phyloP scores from a whole-genome alignment of 2,888 invertebrate species.

The Drosophila sordidapex region DNA sequence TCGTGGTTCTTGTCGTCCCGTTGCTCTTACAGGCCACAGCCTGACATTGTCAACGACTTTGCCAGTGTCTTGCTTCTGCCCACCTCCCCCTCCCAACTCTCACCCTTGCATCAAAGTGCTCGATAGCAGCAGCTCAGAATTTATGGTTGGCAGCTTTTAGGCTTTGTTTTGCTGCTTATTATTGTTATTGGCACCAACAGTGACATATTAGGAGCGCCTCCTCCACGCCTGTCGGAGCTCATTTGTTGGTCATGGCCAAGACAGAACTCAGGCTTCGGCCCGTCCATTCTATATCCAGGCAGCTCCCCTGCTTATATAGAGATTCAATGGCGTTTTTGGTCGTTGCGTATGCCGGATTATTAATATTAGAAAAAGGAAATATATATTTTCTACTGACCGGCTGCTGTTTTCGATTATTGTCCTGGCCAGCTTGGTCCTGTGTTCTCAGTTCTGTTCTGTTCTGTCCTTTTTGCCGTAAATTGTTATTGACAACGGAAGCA shows the following conservation, averaged over 20 bases:
- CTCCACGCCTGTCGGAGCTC: constrained; percentile 66
- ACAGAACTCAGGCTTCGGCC: constrained; percentile 12
- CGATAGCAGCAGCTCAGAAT: constrained; percentile 63
- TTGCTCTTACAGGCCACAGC: constrained; percentile 32
- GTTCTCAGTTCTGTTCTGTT: constrained; percentile 26
- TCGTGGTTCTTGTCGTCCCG: constrained; percentile 9
- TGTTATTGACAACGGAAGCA: constrained; percentile 82
- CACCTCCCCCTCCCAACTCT: background rate
- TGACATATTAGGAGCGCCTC: constrained; percentile 74
- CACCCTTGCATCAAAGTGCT: constrained; percentile 35
- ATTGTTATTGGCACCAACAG: constrained; percentile 82
- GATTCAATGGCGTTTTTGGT: constrained; percentile 43
- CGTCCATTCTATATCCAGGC: background rate
- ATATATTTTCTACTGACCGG: constrained; percentile 80
- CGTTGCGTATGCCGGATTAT: constrained; percentile 75
- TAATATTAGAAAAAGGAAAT: constrained; percentile 76
- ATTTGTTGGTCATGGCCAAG: constrained; percentile 57
- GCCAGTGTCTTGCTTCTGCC: constrained; percentile 37
- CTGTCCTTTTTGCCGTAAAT: constrained; percentile 71
- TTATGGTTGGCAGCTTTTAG: constrained; percentile 79
- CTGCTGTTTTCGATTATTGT: constrained; percentile 80
- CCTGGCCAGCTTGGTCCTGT: constrained; percentile 40
- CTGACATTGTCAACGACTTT: constrained; percentile 75
- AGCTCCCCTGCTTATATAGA: constrained; percentile 38
- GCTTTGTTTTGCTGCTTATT: constrained; percentile 81